Conservation (phyloP, 1,140 invertebrate genomes). For the Cotesia chilonis region DNA sequence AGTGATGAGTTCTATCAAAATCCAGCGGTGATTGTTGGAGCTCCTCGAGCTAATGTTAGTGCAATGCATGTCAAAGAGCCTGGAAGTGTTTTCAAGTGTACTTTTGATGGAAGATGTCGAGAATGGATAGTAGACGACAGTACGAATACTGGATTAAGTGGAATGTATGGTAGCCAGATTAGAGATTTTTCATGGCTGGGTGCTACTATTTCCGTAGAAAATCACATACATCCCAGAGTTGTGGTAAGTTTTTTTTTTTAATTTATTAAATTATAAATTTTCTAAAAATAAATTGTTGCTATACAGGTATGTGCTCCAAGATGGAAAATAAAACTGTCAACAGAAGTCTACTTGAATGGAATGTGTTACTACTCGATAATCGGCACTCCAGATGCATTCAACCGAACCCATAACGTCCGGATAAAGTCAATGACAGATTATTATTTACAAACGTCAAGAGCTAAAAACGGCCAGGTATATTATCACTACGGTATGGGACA, state of each 20-base stretch:
- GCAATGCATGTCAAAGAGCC: slow-evolving; percentile 43
- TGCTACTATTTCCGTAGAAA: slow-evolving; percentile 46
- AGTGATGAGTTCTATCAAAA: slow-evolving; percentile 17
- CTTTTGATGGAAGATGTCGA: slow-evolving; percentile 31
- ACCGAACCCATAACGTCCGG: slow-evolving; percentile 24
- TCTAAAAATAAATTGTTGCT: not conserved
- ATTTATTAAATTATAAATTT: not conserved
- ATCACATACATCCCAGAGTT: slow-evolving; percentile 43
- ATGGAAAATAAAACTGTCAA: slow-evolving; percentile 43
- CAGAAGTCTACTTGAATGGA: slow-evolving; percentile 55
- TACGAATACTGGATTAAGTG: slow-evolving; percentile 40
- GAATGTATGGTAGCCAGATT: slow-evolving; percentile 32
- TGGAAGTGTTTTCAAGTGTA: slow-evolving; percentile 49
- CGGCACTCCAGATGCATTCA: slow-evolving; percentile 28
- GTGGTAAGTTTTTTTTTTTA: slow-evolving; percentile 41
- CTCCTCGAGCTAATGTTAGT: slow-evolving; percentile 49
- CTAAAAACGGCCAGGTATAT: not conserved
- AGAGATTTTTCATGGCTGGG: slow-evolving; percentile 49
- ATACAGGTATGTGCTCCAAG: slow-evolving; percentile 51
- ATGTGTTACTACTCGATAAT: slow-evolving; percentile 59
- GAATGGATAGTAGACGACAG: slow-evolving; percentile 36
- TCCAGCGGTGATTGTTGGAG: slow-evolving; percentile 47
- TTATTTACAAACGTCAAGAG: not conserved
- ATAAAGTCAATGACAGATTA: slow-evolving; percentile 32
- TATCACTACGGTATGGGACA: slow-evolving; percentile 51